Evolutionary conservation across 1,140 invertebrate genomes (phyloP), one percentile per base, ranked within the genome.

Genomic region (Frieseomelitta varia): DNA sequence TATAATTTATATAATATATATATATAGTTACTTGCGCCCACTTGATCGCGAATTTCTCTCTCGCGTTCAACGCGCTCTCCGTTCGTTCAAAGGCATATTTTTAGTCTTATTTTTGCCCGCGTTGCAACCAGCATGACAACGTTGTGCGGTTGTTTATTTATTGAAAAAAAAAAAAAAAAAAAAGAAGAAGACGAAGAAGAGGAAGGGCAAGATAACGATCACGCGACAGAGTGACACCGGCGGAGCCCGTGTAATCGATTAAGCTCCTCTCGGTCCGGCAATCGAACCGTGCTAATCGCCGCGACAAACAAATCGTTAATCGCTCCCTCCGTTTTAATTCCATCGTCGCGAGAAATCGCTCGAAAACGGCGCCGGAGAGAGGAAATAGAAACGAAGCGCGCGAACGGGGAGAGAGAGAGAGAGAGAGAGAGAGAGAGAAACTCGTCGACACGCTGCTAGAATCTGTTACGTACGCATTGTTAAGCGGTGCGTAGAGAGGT

Each of bases 11-110:
- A 47, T 47, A 39, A 39, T 6, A 39, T 39, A 47, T 47, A 8
- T 47, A 47, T 47, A 56, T 56, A 34, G 24, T 61, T 69, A 30
- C 8, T 61, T 39, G 39, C 47, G 34, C 30, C 24, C 67, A 24
- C 34, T 47, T 71, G 47, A 73, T 81, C 74, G 71, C 80, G 80
- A 85, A 78, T 85, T 83, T 83, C 84, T 85, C 79, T 85, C 84
- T 77, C 30, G 63, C 58, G 15, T 55, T 51, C 39, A 39, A 21
- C 65, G 34, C n/a, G 34, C 17, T 75, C 30, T 58, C 15, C 30
- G 55, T 8, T 21, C 30, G 55, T 8, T 21, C 47, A 27, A 24
- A 51, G 1, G 6, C 14, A 24, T 39, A 39, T 17, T 8, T 69
- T 78, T 53, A 55, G 10, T 11, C 65, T 61, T n/a, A n/a, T n/a